Percentiles rank a stretch among this genome's conserved stretches.
Conservation (phyloP, 2,888 invertebrate genomes). For the Orchestes rusci region DNA sequence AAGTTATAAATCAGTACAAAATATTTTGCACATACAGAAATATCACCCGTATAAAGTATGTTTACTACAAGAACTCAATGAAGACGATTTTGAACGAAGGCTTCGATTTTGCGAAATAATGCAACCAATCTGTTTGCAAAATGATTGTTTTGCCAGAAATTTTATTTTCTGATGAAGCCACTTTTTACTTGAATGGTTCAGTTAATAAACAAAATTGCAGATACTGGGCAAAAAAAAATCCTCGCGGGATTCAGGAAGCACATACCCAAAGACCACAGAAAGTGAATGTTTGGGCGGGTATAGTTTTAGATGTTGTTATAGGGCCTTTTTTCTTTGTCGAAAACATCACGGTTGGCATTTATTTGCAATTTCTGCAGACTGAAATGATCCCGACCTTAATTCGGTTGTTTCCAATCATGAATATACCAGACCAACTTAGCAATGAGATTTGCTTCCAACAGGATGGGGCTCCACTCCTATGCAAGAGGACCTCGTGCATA, state of each 20-base stretch:
- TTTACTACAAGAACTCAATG: conserved; percentile 5
- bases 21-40: conserved; percentile 2
- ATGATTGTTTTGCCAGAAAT: conserved; percentile 4
- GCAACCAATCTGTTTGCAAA: too few relatives aligned
- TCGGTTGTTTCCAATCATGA: conserved; percentile 4
- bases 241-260: conserved; percentile 1
- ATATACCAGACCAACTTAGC: not conserved
- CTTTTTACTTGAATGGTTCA: conserved; percentile 11
- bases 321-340: conserved; percentile 2
- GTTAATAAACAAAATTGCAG: conserved; percentile 16
- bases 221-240: conserved; percentile 8
- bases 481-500: not conserved
- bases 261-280: conserved; percentile 10
- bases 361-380: too few relatives aligned
- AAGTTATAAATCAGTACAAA: conserved; percentile 1
- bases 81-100: too few relatives aligned
- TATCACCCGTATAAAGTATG: conserved; percentile 8
- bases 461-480: conserved; percentile 6
- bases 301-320: conserved; percentile 1
- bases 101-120: conserved; percentile 12
- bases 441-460: conserved; percentile 7
- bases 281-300: conserved; percentile 8
- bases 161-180: conserved; percentile 12
- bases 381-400: conserved; percentile 2
- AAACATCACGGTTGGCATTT: conserved; percentile 4